Conservation (phyloP, 2,113 vertebrate genomes). For the Coracopsis vasa region DNA sequence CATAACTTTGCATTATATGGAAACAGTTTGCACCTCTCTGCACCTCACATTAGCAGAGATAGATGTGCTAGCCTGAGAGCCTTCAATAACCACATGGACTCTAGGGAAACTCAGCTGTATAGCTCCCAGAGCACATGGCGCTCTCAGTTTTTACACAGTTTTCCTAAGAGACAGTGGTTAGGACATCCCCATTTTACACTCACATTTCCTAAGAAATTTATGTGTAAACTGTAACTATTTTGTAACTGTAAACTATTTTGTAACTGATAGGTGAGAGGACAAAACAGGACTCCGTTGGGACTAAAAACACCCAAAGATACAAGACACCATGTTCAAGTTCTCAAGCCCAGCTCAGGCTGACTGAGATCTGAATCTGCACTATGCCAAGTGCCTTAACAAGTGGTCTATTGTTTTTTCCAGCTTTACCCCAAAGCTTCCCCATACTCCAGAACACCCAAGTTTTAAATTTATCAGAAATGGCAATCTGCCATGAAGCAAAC, state of each 20-base stretch:
- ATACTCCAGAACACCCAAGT: neutral
- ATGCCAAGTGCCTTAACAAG: neutral
- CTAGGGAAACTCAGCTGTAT: neutral
- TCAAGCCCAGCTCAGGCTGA: neutral
- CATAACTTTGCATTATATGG: neutral
- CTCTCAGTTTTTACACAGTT: neutral
- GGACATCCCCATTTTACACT: neutral
- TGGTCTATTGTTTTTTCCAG: neutral
- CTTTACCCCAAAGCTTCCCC: neutral
- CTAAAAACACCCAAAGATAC: neutral
- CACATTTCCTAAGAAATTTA: neutral
- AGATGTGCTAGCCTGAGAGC: neutral
- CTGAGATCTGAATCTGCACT: neutral
- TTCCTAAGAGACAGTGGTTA: neutral
- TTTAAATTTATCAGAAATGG: neutral
- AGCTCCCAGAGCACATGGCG: neutral
- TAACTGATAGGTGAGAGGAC: neutral
- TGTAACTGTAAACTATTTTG: neutral
- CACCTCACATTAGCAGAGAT: neutral
- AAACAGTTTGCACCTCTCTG: neutral
- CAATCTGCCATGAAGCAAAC: neutral
- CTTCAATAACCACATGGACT: neutral
- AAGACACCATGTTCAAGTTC: neutral
- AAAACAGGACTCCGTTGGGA: neutral
- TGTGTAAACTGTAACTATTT: neutral